Conservation (phyloP, 2,797 vertebrate species). For the Sebastes elongatus region DNA sequence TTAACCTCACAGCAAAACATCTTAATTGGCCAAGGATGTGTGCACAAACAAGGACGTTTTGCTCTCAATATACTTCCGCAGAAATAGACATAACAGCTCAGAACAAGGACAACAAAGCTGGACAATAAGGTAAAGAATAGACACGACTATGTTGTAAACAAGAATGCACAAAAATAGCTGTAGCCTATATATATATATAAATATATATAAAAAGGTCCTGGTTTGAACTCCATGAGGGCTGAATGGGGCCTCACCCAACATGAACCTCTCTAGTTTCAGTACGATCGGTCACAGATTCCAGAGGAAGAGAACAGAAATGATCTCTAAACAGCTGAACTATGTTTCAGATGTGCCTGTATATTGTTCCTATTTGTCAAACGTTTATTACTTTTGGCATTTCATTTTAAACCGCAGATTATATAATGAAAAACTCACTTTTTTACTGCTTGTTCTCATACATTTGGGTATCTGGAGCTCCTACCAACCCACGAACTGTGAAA, state of each 20-base stretch:
- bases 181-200: neutral
- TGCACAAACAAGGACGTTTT: neutral
- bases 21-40: neutral
- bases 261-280: slow-evolving; percentile 12
- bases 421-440: neutral
- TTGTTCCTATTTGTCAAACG: slow-evolving; percentile 20
- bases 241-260: slow-evolving; percentile 8
- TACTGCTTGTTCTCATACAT: neutral
- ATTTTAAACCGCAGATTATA: neutral
- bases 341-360: slow-evolving; percentile 13
- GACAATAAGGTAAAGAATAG: neutral
- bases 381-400: slow-evolving; percentile 25
- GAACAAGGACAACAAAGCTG: neutral
- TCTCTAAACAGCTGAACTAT: neutral
- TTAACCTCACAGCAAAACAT: neutral
- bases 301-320: slow-evolving; percentile 17
- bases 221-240: neutral
- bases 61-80: neutral
- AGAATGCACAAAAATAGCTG: neutral
- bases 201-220: neutral
- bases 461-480: neutral
- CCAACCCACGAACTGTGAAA: neutral
- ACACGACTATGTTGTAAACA: neutral
- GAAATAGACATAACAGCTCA: neutral
- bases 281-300: slow-evolving; percentile 44